Conservation (phyloP, 1,140 invertebrate species). For the Papilio polyxenes region DNA sequence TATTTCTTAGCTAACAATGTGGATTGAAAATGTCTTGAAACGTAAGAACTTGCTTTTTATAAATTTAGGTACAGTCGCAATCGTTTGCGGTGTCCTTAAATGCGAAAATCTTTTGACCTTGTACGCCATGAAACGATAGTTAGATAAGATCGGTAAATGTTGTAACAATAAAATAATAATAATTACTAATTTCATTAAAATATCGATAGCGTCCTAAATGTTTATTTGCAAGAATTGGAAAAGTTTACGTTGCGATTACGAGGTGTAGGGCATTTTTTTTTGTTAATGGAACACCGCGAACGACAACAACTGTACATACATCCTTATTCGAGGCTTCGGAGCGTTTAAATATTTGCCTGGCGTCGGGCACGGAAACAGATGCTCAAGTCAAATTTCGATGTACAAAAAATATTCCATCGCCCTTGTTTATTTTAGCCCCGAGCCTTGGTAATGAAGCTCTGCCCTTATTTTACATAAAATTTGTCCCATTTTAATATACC, state of each 20-base stretch:
- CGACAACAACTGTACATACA: constrained; percentile 3
- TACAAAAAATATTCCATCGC: constrained; percentile 58
- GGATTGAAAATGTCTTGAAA: constrained; percentile 40
- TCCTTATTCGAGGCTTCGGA: constrained; percentile 37
- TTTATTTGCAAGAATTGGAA: too few relatives aligned
- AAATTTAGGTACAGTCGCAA: constrained; percentile 43
- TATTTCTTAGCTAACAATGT: constrained; percentile 5
- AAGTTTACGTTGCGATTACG: too few relatives aligned
- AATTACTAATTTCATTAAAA: too few relatives aligned
- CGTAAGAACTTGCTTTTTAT: constrained; percentile 41
- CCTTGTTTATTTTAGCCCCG: constrained; percentile 60
- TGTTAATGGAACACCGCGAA: neutral
- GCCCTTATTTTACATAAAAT: constrained; percentile 34
- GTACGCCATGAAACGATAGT: neutral
- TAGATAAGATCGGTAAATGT: neutral
- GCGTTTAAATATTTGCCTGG: constrained; percentile 64
- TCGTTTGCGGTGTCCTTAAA: neutral
- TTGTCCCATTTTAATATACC: constrained; percentile 5
- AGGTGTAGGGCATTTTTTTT: neutral
- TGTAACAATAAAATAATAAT: too few relatives aligned
- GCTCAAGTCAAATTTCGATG: constrained; percentile 72
- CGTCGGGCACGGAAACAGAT: constrained; percentile 59
- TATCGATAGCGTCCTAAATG: too few relatives aligned
- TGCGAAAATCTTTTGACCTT: neutral
- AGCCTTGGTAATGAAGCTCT: constrained; percentile 51